Evolutionary conservation across 2,113 vertebrate genomes (phyloP).

Genomic region (Plecturocebus donacophilus): DNA sequence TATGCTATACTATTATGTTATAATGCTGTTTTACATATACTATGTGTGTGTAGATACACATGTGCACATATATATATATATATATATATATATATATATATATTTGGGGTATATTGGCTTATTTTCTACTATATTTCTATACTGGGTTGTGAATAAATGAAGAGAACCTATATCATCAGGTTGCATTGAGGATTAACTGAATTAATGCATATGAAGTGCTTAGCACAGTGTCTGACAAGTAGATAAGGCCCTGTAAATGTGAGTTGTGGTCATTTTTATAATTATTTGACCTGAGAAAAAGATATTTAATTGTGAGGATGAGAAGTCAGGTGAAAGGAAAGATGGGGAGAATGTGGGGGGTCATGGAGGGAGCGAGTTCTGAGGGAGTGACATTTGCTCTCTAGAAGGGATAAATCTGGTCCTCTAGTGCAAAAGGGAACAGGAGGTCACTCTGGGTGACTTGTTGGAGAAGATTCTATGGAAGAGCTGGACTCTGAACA

Average conservation of each 20-base stretch:
- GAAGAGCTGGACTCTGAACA: background rate
- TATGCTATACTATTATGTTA: background rate
- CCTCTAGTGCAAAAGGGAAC: accelerated
- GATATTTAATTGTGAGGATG: background rate
- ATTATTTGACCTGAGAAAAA: background rate
- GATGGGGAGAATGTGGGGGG: background rate
- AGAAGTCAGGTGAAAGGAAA: background rate
- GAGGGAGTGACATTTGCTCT: background rate
- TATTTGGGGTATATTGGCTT: background rate
- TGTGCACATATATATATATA: no score
- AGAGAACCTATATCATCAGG: background rate
- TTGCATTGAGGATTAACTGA: background rate
- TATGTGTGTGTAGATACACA: background rate
- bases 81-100: background rate
- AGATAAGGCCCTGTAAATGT: background rate
- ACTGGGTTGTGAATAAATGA: background rate
- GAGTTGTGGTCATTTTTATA: background rate
- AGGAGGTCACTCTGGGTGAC: no score
- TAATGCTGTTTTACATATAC: no score
- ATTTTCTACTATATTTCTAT: background rate
- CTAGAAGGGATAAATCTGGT: background rate
- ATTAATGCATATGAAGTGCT: background rate
- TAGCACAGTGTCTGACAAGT: background rate
- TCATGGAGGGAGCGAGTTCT: no score
- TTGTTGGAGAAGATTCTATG: background rate